Evolutionary conservation across 2,113 vertebrate genomes (phyloP).

Genomic region (Ailuropoda melanoleuca): DNA sequence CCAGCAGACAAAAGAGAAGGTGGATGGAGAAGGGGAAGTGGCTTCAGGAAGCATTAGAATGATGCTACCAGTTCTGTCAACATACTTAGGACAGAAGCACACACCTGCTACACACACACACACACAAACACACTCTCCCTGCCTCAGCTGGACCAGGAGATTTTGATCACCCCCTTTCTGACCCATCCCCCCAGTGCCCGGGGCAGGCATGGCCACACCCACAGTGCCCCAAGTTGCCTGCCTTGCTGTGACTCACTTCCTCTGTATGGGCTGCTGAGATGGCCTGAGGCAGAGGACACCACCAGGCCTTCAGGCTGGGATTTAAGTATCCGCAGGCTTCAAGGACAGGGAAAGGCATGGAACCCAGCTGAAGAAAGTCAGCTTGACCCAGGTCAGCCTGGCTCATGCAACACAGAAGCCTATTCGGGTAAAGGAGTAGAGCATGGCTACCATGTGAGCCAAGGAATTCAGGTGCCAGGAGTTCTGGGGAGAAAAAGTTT

Average conservation of each 20-base stretch:
- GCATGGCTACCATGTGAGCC: neutral
- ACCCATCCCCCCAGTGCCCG: neutral
- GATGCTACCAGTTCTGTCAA: neutral
- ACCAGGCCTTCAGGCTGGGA: neutral
- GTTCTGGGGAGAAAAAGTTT: neutral
- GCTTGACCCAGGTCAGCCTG: neutral
- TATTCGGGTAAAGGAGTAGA: neutral
- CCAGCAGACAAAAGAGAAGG: neutral
- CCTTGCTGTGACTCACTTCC: constrained; percentile 72
- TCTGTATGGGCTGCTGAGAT: constrained; percentile 41
- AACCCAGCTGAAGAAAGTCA: neutral
- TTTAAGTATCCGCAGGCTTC: neutral
- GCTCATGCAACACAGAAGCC: neutral
- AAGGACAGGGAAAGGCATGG: neutral
- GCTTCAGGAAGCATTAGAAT: neutral
- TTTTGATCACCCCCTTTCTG: neutral
- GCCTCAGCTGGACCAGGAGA: neutral
- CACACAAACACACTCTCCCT: neutral
- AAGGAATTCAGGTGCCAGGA: neutral
- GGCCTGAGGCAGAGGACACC: constrained; percentile 3
- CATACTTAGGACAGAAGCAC: neutral
- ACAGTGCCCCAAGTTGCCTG: constrained; percentile 34
- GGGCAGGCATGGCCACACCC: constrained; percentile 39
- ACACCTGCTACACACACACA: neutral
- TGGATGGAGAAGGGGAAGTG: neutral